Evolutionary conservation across 35 echinoderm and acorn worm species (phyloP), one percentile per base, ranked within the genome.

Genomic region (Heliocidaris tuberculata): DNA sequence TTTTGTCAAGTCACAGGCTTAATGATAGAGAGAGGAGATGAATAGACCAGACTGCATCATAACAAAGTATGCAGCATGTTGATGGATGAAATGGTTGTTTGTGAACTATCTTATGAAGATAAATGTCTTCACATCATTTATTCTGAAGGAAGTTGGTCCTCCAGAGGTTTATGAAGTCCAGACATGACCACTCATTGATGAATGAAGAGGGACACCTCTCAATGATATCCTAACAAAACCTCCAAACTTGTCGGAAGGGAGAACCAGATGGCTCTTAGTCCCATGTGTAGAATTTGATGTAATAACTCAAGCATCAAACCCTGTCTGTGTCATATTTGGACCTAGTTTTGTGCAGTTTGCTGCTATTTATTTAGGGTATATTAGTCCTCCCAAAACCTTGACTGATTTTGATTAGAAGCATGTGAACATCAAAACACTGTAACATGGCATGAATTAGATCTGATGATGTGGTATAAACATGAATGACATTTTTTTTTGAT

Each of bases 131-230:
- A 78, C 65, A 78, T 78, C 21, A 19, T 21, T 78, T 78, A 27
- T n/a, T n/a, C 65, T 78, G 65, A n/a, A 78, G 65, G 65, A 78
- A 78, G 65, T 78, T 78, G 21, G 65, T 78, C 65, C 65, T 78
- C 65, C 8, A 4, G 65, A 78, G 65, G 65, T 78, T 78, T 78
- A 78, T 78, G 27, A 78, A n/a, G 65, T 78, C 65, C 65, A 78
- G 21, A n/a, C 65, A 78, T n/a, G 65, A 78, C 65, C 65, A 78
- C 17, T 24, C 65, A 78, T 78, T 78, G 65, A 78, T n/a, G 60
- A 78, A 78, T 78, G 65, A 78, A 78, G 65, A 0, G 7, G n/a
- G 65, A n/a, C 65, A 21, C 65, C 27, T 78, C 65, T 7, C 27
- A 27, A 24, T 78, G 65, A 78, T 27, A 27, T 21, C 65, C 17